Evolutionary conservation across 2,888 invertebrate species (phyloP).

Genomic region (Dysmachus trigonus): DNA sequence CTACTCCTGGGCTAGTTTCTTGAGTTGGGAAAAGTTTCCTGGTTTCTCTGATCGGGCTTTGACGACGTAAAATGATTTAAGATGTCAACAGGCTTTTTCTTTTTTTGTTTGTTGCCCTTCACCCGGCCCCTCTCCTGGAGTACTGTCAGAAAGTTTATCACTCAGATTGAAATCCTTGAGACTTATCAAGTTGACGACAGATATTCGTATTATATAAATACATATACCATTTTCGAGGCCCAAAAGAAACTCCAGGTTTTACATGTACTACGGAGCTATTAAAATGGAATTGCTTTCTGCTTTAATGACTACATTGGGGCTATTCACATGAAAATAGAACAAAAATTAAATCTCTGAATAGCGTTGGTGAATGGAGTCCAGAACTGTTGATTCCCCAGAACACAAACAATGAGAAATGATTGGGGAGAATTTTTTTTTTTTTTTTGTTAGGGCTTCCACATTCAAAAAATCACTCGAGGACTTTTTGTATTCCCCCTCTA

Average conservation of each 20-base stretch:
- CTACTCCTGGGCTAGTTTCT: background rate
- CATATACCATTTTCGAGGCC: background rate
- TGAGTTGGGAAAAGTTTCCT: background rate
- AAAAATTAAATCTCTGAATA: background rate
- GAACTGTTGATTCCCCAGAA: background rate
- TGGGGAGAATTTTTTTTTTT: background rate
- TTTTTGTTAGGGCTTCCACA: background rate
- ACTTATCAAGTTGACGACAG: background rate
- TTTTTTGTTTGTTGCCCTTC: background rate
- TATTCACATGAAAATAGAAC: background rate
- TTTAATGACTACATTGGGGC: background rate
- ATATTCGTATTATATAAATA: background rate
- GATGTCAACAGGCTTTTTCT: background rate
- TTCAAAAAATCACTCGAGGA: background rate
- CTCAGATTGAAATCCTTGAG: background rate
- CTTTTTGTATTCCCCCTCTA: background rate
- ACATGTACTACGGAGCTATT: background rate
- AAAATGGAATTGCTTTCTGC: background rate
- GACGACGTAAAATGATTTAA: background rate
- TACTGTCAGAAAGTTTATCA: background rate
- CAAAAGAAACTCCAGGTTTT: background rate
- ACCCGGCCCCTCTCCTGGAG: background rate
- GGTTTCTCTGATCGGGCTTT: background rate
- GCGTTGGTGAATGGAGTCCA: background rate
- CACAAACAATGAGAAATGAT: background rate